These are phyloP conservation scores for Azorinus chamasolen DNA, from an alignment of 2,888 invertebrate genomes.

Conservation along the genomic window DNA sequence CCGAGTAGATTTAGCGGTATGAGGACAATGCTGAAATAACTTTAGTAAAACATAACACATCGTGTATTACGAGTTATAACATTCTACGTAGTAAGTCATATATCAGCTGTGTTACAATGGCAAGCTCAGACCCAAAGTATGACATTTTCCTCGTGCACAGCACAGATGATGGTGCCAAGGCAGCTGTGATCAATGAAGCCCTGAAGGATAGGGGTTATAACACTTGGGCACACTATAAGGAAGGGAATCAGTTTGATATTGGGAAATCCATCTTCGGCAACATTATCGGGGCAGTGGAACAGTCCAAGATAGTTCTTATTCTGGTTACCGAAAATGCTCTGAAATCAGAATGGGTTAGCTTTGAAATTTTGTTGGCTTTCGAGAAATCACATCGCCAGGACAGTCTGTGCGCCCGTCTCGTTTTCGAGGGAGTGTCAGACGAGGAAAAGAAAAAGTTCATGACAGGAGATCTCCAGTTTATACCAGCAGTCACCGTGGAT, in stretches of 20 bases:
- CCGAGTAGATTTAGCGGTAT: too few relatives aligned
- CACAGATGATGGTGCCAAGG: conserved; percentile 22
- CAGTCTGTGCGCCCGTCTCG: conserved; percentile 41
- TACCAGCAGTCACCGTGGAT: conserved; percentile 38
- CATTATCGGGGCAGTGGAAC: conserved; percentile 30
- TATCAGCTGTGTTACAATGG: conserved; percentile 5
- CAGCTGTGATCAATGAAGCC: conserved; percentile 17
- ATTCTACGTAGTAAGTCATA: too few relatives aligned
- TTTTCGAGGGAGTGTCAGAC: conserved; percentile 28
- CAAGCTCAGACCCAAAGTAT: neutral
- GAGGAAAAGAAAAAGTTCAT: conserved; percentile 28
- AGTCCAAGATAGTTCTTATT: conserved; percentile 36
- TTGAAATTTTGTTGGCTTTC: conserved; percentile 40
- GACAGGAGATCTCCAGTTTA: conserved; percentile 27
- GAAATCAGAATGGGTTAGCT: conserved; percentile 43
- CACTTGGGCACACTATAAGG: conserved; percentile 39
- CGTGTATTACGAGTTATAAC: too few relatives aligned
- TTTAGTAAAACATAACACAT: too few relatives aligned
- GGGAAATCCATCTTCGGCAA: conserved; percentile 43
- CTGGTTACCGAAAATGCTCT: conserved; percentile 41
- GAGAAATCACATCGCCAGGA: conserved; percentile 44
- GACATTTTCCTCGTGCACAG: conserved; percentile 54
- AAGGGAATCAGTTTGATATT: conserved; percentile 15
- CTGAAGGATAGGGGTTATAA: conserved; percentile 9
- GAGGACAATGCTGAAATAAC: too few relatives aligned